Conservation (phyloP, 2,888 invertebrate genomes). For the Andrena camellia region DNA sequence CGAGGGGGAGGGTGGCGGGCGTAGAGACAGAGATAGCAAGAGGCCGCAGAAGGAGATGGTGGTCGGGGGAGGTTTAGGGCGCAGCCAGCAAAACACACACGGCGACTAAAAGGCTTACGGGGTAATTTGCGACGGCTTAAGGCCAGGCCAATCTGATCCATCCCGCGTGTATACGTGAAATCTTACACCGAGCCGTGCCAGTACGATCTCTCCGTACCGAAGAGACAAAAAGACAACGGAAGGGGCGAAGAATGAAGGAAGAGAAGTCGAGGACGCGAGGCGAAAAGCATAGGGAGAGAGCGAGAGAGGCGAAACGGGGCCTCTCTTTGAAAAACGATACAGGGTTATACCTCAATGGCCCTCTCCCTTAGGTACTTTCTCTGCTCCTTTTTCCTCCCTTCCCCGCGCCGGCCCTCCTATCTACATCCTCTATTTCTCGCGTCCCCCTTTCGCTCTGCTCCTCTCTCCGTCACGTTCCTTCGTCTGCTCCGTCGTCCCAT, state of each 20-base stretch:
- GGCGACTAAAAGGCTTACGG: conserved; percentile 83
- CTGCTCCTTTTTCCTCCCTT: conserved; percentile 30
- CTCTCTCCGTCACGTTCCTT: conserved; percentile 38
- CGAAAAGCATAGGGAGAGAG: conserved; percentile 31
- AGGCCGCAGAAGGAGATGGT: conserved; percentile 31
- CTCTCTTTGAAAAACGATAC: conserved; percentile 83
- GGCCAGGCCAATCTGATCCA: conserved; percentile 82
- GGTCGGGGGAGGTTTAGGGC: conserved; percentile 66
- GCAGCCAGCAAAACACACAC: conserved; percentile 78
- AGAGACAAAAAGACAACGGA: conserved; percentile 53
- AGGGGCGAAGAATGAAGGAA: conserved; percentile 45
- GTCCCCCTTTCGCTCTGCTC: conserved; percentile 20
- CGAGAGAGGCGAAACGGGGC: conserved; percentile 62
- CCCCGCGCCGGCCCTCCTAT: conserved; percentile 34
- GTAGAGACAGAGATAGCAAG: conserved; percentile 7
- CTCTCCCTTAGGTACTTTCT: conserved; percentile 56
- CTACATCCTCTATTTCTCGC: conserved; percentile 17
- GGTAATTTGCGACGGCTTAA: conserved; percentile 84
- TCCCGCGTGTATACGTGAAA: conserved; percentile 78
- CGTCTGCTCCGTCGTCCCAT: conserved; percentile 22
- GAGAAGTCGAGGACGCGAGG: conserved; percentile 59
- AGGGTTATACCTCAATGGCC: conserved; percentile 70
- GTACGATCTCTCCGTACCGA: conserved; percentile 53
- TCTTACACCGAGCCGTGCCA: conserved; percentile 75
- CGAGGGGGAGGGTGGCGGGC: conserved; percentile 1